A percentile compares a stretch with the other conserved stretches of the same genome.
Evolutionary conservation across 2,113 vertebrate genomes (phyloP).

Genomic region (Tupaia tana): DNA sequence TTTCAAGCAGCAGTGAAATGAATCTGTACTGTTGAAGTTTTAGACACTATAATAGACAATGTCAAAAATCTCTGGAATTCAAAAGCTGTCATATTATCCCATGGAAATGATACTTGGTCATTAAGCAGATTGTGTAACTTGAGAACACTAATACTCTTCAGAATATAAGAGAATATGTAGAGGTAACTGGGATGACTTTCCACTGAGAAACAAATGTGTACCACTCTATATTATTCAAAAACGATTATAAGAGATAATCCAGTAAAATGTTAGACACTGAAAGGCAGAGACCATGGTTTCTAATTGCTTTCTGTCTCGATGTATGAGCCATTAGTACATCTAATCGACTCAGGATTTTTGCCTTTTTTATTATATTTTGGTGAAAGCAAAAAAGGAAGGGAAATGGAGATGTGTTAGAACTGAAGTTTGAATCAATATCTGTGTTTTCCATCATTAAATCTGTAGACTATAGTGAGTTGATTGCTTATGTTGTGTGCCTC

Average conservation of each 20-base stretch:
- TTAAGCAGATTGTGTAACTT: neutral
- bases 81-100: neutral
- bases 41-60: neutral
- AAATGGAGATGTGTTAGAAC: neutral
- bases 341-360: neutral
- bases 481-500: neutral
- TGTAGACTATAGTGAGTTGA: neutral
- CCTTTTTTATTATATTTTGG: neutral
- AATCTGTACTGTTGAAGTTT: neutral
- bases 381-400: neutral
- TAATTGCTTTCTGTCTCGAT: neutral
- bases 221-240: neutral
- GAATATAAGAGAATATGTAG: neutral
- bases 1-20: neutral
- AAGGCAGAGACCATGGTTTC: neutral
- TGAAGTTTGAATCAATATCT: neutral
- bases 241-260: neutral
- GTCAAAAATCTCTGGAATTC: neutral
- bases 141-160: neutral
- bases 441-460: neutral
- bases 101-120: neutral
- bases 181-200: neutral
- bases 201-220: neutral
- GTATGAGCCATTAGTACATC: neutral
- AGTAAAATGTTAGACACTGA: neutral